A percentile compares a stretch with the other conserved stretches of the same genome.
These are phyloP conservation scores for Brachyhypopomus gauderio DNA, from an alignment of 2,113 vertebrate species.

Conservation along the genomic window DNA sequence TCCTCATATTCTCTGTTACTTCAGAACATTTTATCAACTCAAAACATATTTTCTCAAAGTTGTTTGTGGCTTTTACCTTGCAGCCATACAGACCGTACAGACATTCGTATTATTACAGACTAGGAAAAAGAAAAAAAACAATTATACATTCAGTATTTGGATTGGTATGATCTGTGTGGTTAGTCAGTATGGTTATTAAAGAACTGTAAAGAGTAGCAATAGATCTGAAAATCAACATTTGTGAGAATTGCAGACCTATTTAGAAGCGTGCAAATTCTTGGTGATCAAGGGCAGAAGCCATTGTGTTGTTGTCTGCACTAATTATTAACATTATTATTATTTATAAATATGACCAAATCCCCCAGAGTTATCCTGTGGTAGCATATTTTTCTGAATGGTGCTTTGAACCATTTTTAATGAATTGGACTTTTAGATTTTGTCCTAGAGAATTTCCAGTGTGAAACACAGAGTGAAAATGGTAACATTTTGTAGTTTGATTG, in stretches of 20 bases:
- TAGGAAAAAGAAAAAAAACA: too few relatives aligned
- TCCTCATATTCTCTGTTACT: background rate
- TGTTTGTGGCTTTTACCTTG: background rate
- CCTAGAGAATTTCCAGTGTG: background rate
- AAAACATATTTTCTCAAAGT: background rate
- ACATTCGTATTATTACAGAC: too few relatives aligned
- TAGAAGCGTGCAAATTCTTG: background rate
- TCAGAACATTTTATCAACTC: background rate
- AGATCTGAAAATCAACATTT: background rate
- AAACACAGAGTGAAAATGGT: too few relatives aligned
- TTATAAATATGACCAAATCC: background rate
- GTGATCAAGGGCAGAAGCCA: background rate
- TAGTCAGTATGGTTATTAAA: background rate
- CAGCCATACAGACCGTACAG: too few relatives aligned
- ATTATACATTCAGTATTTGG: too few relatives aligned
- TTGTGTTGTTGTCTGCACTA: background rate
- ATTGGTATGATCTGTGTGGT: background rate
- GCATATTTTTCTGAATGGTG: too few relatives aligned
- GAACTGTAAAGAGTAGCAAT: background rate
- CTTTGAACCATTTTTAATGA: too few relatives aligned
- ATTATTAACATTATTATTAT: background rate
- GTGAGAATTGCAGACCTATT: constrained; percentile 1
- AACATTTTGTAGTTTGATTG: too few relatives aligned
- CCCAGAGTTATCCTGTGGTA: background rate
- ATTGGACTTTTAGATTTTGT: background rate